Percentiles rank a stretch among this genome's conserved stretches.
Evolutionary conservation across 1,140 invertebrate species (phyloP).

Genomic region (Calephelis virginiensis): DNA sequence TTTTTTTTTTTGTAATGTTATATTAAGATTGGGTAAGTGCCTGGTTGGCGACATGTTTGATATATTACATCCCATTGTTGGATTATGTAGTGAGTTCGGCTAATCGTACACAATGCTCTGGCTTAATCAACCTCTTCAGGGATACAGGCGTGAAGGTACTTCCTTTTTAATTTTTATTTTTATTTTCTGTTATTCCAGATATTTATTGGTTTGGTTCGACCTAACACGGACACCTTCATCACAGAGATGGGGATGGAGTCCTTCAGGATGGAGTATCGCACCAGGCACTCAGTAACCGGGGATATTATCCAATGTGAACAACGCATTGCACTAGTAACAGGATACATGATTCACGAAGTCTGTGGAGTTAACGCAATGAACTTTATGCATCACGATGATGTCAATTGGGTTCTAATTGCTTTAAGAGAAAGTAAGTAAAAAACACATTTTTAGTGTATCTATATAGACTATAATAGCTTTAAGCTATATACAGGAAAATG

Average conservation of each 20-base stretch:
- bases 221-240: slow-evolving; percentile 83
- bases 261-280: slow-evolving; percentile 90
- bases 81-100: too few relatives aligned
- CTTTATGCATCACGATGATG: slow-evolving; percentile 92
- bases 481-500: too few relatives aligned
- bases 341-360: slow-evolving; percentile 91
- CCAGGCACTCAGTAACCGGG: slow-evolving; percentile 90
- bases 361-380: slow-evolving; percentile 88
- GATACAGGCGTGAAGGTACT: too few relatives aligned
- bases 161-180: too few relatives aligned
- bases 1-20: too few relatives aligned
- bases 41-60: too few relatives aligned
- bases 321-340: slow-evolving; percentile 89
- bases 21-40: too few relatives aligned
- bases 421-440: slow-evolving; percentile 88
- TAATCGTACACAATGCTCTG: too few relatives aligned
- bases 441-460: too few relatives aligned
- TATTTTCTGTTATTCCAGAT: slow-evolving; percentile 58
- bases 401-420: slow-evolving; percentile 89
- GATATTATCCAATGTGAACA: slow-evolving; percentile 92
- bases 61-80: too few relatives aligned
- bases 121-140: too few relatives aligned
- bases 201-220: slow-evolving; percentile 83
- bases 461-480: too few relatives aligned
- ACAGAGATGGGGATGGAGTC: slow-evolving; percentile 85